Evolutionary conservation across 2,888 invertebrate genomes (phyloP), one percentile per base, ranked within the genome.

Genomic region (Clanis bilineata): DNA sequence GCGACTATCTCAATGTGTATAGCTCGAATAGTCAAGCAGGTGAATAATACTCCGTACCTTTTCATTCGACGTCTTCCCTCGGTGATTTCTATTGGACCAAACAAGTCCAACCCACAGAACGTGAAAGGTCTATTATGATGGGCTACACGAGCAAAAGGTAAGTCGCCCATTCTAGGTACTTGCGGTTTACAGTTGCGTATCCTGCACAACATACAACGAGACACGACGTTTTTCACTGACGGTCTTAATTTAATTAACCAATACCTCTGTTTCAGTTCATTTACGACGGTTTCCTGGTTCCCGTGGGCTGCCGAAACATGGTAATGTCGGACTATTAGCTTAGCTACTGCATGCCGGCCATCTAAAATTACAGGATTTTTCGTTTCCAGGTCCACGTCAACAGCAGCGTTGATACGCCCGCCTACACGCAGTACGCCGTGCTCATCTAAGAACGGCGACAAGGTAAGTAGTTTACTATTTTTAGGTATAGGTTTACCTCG

Each of bases 31-130:
- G 68, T 70, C 1, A 68, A 39, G 36, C 67, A 68, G 0, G 65
- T 68, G 51, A 70, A 68, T n/a, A 70, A 32, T 4, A 63, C 63
- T 0, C 62, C 64, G 25, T 62, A 69, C 43, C 64, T 45, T n/a
- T 62, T 60, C 38, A 60, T 58, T 0, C 62, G 32, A 3, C 61
- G 60, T 1, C 64, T 39, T 2, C 67, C 66, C 2, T 64, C 44
- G 0, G 64, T 62, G 12, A 65, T 59, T 0, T 59, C 61, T 41
- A 66, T 60, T 0, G 66, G 65, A 0, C 68, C 66, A 21, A 68
- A 68, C 7, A 62, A 25, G 39, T 68, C 66, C 12, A 65, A 18
- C 0, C 67, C 65, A 10, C 60, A 60, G 23, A 51, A 57, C 0
- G 62, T 63, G 23, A 67, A 67, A 0, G 63, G 61, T 5, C 64